A percentile compares a stretch with the other conserved stretches of the same genome.
Evolutionary conservation across 2,888 invertebrate species (phyloP).

Genomic region (Synergus umbraculus): DNA sequence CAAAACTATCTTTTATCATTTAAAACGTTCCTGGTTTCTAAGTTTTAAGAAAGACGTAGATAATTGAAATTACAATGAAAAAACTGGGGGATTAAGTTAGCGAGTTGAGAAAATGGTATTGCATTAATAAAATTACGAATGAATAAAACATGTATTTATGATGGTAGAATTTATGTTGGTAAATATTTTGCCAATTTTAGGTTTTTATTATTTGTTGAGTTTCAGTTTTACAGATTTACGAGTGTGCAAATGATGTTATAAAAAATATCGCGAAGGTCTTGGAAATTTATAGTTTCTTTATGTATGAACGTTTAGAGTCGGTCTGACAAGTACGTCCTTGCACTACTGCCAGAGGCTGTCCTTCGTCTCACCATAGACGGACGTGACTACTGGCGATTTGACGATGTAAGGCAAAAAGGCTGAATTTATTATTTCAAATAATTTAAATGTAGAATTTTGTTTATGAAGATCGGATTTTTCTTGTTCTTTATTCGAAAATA

Average conservation of each 20-base stretch:
- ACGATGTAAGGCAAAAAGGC: no score
- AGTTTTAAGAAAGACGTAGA: background rate
- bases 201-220: background rate
- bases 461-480: no score
- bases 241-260: conserved; percentile 11
- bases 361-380: conserved; percentile 18
- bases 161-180: background rate
- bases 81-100: no score
- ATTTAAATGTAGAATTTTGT: no score
- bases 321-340: conserved; percentile 36
- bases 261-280: conserved; percentile 5
- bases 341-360: conserved; percentile 11
- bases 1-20: background rate
- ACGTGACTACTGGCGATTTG: background rate
- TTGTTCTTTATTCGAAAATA: no score
- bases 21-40: no score
- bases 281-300: conserved; percentile 21
- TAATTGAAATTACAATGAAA: background rate
- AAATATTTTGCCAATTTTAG: background rate
- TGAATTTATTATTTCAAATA: no score
- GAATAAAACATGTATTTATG: no score
- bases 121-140: no score
- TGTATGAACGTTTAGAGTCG: conserved; percentile 13
- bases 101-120: no score
- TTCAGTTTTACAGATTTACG: background rate